These are phyloP conservation scores for Camponotus pennsylvanicus DNA, from an alignment of 1,140 invertebrate genomes.

Conservation along the genomic window DNA sequence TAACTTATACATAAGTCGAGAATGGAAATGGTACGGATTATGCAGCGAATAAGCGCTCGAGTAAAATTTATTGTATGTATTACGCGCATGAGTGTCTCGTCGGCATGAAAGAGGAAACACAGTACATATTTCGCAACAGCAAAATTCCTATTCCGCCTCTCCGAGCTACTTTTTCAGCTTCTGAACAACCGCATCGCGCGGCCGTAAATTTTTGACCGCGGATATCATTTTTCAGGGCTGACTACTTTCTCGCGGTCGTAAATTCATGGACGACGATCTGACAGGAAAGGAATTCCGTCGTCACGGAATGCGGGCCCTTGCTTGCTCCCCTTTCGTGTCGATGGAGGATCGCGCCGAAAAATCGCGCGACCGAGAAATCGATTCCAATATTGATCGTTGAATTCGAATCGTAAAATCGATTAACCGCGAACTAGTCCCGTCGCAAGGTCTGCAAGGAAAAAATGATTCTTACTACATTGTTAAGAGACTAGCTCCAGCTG, in stretches of 20 bases:
- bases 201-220: conserved; percentile 63
- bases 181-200: conserved; percentile 59
- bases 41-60: conserved; percentile 21
- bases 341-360: conserved; percentile 37
- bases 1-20: too few relatives aligned
- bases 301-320: conserved; percentile 49
- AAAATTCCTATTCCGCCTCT: conserved; percentile 57
- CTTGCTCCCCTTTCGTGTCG: conserved; percentile 16
- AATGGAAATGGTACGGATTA: conserved; percentile 6
- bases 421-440: not conserved
- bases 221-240: conserved; percentile 60
- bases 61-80: conserved; percentile 49
- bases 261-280: conserved; percentile 58
- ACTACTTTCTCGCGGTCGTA: conserved; percentile 53
- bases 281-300: conserved; percentile 62
- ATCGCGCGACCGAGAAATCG: conserved; percentile 20
- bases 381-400: conserved; percentile 49
- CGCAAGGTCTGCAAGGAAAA: conserved; percentile 1
- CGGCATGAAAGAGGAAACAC: conserved; percentile 51
- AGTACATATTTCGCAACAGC: conserved; percentile 59
- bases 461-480: conserved; percentile 36
- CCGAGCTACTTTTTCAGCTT: conserved; percentile 58
- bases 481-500: conserved; percentile 33
- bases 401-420: conserved; percentile 9
- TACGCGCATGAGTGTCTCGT: conserved; percentile 56